Base-by-base conservation (phyloP, 2,888 invertebrate species). In the Pseudolycoriella hygida region DNA sequence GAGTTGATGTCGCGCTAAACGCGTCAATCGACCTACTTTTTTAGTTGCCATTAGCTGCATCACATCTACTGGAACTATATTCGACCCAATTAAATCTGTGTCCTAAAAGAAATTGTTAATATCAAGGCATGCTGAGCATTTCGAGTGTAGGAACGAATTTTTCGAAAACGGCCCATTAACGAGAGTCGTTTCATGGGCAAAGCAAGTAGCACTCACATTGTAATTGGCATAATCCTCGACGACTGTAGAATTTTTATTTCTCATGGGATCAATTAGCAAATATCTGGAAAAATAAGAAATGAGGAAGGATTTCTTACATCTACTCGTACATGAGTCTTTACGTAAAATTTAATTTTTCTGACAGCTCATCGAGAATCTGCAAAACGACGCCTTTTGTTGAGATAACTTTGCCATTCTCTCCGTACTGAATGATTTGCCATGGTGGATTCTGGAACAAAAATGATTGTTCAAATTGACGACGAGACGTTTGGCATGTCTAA, bases 261-360 rank as follows among this genome's bases (percentile, higher is more conserved):
- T 5, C 18, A 32, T 32, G 6, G 25, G 17, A 39, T 44, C 32
- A 12, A 38, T 17, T 12, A 44, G 19, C 4, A 25, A 3, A 10
- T 42, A 45, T 5, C 45, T 45, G 15, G 17, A 44, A 15, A 15
- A 25, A 38, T 17, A 19, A n/a, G n/a, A n/a, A n/a, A n/a, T n/a
- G n/a, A n/a, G n/a, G 25, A 25, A 25, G 25, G 25, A n/a, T n/a
- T 30, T 30, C 30, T 30, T 11, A 6, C 6, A 10, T 30, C 30
- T 10, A 30, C 30, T 30, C 11, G 6, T 30, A 30, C 14, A 43
- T 10, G 12, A 12, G 30, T 44, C 53, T 66, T 66, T 73, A 85
- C 65, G 85, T 82, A 55, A 92, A 90, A 59, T 92, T 92, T 45
- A 90, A 69, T 53, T 73, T 80, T 40, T 68, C 71, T 0, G 84